Conservation (phyloP, 2,888 invertebrate genomes). For the Eucriotettix oculatus region DNA sequence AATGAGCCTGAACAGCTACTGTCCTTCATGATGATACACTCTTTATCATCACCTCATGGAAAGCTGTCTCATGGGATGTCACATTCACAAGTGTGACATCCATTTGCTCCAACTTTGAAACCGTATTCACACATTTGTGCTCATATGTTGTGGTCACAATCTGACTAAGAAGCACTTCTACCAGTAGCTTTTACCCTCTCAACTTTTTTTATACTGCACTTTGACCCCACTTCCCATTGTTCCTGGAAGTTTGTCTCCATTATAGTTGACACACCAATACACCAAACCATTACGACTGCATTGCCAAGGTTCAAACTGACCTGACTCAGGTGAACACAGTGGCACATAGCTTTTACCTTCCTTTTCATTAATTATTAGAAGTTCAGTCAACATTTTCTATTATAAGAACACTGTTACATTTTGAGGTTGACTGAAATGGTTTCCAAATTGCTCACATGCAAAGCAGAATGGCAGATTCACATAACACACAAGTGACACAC, state of each 20-base stretch:
- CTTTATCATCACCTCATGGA: conserved; percentile 33
- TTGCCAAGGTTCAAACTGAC: conserved; percentile 55
- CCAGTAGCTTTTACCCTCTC: conserved; percentile 8
- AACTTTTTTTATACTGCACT: conserved; percentile 40
- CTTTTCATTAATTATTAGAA: conserved; percentile 58
- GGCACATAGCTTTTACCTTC: conserved; percentile 72
- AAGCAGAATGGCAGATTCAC: no score
- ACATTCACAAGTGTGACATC: conserved; percentile 73
- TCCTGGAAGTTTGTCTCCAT: conserved; percentile 59
- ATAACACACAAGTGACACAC: no score
- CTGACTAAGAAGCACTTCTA: conserved; percentile 21
- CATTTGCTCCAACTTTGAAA: conserved; percentile 49
- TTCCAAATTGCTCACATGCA: conserved; percentile 54
- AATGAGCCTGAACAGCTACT: conserved; percentile 28
- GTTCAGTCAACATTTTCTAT: conserved; percentile 58
- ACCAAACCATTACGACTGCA: conserved; percentile 73
- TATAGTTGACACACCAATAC: conserved; percentile 71
- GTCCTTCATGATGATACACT: conserved; percentile 57
- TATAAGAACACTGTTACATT: conserved; percentile 66
- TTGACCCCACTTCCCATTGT: conserved; percentile 61
- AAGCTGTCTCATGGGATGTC: conserved; percentile 64
- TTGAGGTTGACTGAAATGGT: conserved; percentile 53
- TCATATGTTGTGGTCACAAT: conserved; percentile 55
- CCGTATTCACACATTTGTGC: conserved; percentile 75
- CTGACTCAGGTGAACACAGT: conserved; percentile 46